Percentiles rank a stretch among this genome's conserved stretches.
Evolutionary conservation across 2,888 invertebrate species (phyloP).

Genomic region (Cerceris ruficornis): DNA sequence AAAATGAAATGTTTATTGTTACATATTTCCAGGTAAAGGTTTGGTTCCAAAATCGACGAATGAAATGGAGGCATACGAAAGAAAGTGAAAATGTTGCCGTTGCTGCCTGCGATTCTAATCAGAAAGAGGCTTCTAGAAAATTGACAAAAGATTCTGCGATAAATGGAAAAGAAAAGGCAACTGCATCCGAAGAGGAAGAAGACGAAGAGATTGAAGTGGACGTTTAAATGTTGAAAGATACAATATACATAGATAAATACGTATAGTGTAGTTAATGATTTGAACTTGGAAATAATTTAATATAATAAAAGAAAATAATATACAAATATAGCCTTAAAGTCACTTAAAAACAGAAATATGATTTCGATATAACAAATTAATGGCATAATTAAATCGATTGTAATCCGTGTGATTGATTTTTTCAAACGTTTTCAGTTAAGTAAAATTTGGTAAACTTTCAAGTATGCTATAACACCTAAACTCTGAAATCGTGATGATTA

Average conservation of each 20-base stretch:
- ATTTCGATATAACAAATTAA: no score
- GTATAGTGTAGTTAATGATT: conserved; percentile 32
- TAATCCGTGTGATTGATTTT: no score
- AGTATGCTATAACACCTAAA: no score
- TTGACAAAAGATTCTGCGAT: conserved; percentile 32
- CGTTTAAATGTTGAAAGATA: conserved; percentile 53
- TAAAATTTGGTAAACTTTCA: no score
- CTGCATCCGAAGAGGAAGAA: conserved; percentile 62
- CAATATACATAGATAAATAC: conserved; percentile 8
- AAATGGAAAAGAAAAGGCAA: conserved; percentile 25
- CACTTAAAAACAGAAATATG: no score
- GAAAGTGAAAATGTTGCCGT: conserved; percentile 81
- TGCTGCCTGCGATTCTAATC: conserved; percentile 62
- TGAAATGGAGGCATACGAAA: conserved; percentile 94
- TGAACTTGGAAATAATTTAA: background rate
- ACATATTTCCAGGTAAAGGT: conserved; percentile 89
- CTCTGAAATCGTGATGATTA: no score
- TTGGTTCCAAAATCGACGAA: conserved; percentile 95
- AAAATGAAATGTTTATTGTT: background rate
- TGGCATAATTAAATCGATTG: no score
- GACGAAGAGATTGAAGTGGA: conserved; percentile 75
- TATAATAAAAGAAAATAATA: background rate
- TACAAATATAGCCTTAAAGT: no score
- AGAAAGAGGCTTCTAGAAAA: conserved; percentile 60
- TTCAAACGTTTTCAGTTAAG: no score